These are phyloP conservation scores for Eristalis intricaria DNA, from an alignment of 2,888 invertebrate species.

Conservation along the genomic window DNA sequence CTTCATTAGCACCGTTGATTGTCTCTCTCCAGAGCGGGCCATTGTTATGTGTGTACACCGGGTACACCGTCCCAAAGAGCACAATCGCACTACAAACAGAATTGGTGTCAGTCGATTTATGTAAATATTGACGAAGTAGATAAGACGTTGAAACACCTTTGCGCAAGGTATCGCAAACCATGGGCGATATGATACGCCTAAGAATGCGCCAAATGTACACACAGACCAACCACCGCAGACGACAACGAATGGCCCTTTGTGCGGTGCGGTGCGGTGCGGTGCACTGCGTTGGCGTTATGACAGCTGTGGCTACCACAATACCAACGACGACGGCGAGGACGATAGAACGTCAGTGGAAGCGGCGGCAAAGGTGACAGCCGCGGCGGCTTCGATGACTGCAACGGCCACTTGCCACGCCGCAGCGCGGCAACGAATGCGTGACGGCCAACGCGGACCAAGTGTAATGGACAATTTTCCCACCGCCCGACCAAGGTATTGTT, in stretches of 20 bases:
- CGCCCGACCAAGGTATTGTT: constrained; percentile 48
- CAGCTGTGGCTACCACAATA: constrained; percentile 58
- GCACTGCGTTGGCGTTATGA: constrained; percentile 60
- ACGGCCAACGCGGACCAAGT: constrained; percentile 46
- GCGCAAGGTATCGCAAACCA: constrained; percentile 68
- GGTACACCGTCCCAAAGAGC: constrained; percentile 21
- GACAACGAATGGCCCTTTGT: constrained; percentile 44
- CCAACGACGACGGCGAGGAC: constrained; percentile 5
- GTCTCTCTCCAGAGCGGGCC: constrained; percentile 34
- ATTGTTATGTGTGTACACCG: constrained; percentile 13
- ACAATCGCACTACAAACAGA: constrained; percentile 63
- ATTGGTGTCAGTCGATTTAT: constrained; percentile 71
- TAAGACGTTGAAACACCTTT: constrained; percentile 57
- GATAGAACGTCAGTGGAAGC: background rate
- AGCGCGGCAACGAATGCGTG: constrained; percentile 55
- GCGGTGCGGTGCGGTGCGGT: too few species aligned
- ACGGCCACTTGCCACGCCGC: constrained; percentile 35
- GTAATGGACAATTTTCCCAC: constrained; percentile 68
- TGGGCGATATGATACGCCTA: constrained; percentile 48
- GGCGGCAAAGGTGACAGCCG: background rate
- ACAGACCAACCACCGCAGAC: constrained; percentile 21
- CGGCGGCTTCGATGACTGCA: background rate
- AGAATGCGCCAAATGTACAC: constrained; percentile 70
- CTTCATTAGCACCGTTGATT: constrained; percentile 68
- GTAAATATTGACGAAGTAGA: constrained; percentile 69